A percentile compares a stretch with the other conserved stretches of the same genome.
phyloP scores from a whole-genome alignment of 2,888 invertebrate genomes.

The Willowsia nigromaculata region DNA sequence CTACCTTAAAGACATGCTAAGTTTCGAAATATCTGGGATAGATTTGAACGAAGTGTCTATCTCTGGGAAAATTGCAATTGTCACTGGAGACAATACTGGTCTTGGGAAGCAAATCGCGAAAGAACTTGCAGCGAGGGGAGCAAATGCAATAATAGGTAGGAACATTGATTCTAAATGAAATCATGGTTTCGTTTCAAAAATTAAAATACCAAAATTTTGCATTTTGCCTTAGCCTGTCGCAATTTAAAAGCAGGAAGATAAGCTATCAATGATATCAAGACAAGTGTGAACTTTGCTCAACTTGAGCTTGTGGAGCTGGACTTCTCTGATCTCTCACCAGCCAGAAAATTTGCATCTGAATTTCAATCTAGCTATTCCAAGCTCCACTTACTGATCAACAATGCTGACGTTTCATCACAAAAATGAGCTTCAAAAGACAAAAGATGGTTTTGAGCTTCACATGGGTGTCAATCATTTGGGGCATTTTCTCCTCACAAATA shows the following conservation, averaged over 20 bases:
- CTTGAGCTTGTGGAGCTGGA: slow-evolving; percentile 66
- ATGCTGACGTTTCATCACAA: slow-evolving; percentile 79
- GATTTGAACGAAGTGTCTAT: slow-evolving; percentile 54
- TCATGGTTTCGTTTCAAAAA: too few species aligned
- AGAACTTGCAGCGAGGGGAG: slow-evolving; percentile 65
- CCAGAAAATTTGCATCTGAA: slow-evolving; percentile 58
- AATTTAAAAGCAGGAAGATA: slow-evolving; percentile 62
- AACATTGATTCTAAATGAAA: neutral
- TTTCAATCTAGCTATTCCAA: slow-evolving; percentile 45
- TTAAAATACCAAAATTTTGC: too few species aligned
- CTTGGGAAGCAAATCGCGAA: slow-evolving; percentile 65
- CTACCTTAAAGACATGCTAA: neutral
- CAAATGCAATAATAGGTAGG: slow-evolving; percentile 60
- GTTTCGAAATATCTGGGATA: neutral
- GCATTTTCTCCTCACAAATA: slow-evolving; percentile 91
- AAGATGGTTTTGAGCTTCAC: slow-evolving; percentile 89
- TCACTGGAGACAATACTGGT: slow-evolving; percentile 61
- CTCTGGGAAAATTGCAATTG: slow-evolving; percentile 44
- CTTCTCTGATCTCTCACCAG: slow-evolving; percentile 54
- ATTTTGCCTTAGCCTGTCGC: slow-evolving; percentile 68
- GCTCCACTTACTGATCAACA: slow-evolving; percentile 66
- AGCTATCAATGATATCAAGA: slow-evolving; percentile 67
- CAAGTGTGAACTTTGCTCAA: neutral
- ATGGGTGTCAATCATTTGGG: slow-evolving; percentile 91
- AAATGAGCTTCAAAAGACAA: slow-evolving; percentile 82